phyloP scores from a whole-genome alignment of 2,113 vertebrate species.

The Charadrius vociferus region DNA sequence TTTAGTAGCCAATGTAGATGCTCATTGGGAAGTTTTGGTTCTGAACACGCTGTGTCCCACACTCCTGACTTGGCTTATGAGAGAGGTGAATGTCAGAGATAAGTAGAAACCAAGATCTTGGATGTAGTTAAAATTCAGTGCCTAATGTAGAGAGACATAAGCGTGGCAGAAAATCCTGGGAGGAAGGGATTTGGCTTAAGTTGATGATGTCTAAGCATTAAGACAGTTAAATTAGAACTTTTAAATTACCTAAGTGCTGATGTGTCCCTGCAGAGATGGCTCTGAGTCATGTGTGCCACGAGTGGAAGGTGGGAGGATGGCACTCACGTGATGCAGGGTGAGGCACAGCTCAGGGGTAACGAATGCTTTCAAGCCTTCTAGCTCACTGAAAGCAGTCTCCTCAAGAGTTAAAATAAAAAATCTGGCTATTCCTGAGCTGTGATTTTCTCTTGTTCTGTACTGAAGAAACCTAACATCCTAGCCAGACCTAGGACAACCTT shows the following conservation, averaged over 20 bases:
- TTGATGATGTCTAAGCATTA: slow-evolving; percentile 46
- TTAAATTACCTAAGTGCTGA: slow-evolving; percentile 56
- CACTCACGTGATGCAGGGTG: background rate
- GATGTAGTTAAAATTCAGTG: background rate
- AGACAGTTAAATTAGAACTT: slow-evolving; percentile 54
- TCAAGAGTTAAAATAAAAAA: background rate
- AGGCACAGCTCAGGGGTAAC: background rate
- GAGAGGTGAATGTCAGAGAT: background rate
- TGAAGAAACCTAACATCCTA: background rate
- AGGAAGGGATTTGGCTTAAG: slow-evolving; percentile 12
- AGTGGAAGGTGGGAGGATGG: slow-evolving; percentile 35
- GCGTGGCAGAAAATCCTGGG: background rate
- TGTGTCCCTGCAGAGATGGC: background rate
- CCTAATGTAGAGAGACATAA: background rate
- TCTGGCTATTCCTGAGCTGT: background rate
- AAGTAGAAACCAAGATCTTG: background rate
- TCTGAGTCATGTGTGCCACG: slow-evolving; percentile 1
- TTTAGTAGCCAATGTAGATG: background rate
- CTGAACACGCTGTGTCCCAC: rapidly evolving
- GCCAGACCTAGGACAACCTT: background rate
- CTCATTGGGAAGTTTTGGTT: background rate
- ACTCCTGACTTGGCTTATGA: background rate
- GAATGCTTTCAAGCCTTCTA: background rate
- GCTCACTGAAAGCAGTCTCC: background rate
- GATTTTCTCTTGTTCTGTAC: background rate